These are phyloP conservation scores for Tachina fera DNA, from an alignment of 2,888 invertebrate species.

Conservation along the genomic window DNA sequence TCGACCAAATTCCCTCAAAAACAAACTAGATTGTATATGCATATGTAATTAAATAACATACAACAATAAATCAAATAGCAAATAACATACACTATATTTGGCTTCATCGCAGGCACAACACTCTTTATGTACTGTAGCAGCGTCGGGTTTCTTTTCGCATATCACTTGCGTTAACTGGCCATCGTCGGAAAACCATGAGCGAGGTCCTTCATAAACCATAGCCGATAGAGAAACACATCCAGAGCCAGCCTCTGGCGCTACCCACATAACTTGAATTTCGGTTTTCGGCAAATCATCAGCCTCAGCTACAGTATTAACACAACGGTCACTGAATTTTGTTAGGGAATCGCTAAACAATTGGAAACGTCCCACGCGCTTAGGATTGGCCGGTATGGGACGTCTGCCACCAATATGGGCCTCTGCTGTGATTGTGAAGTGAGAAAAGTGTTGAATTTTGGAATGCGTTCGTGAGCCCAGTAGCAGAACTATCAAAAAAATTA, in stretches of 20 bases:
- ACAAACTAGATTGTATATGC: constrained; percentile 84
- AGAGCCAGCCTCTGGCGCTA: constrained; percentile 91
- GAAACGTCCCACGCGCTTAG: constrained; percentile 87
- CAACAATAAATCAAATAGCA: not conserved
- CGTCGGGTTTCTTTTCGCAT: constrained; percentile 88
- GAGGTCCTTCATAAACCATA: constrained; percentile 91
- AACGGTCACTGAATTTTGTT: constrained; percentile 89
- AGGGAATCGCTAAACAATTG: constrained; percentile 86
- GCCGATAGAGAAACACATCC: constrained; percentile 95
- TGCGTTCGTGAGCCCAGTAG: constrained; percentile 87
- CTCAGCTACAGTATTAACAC: constrained; percentile 93
- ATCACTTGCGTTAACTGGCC: constrained; percentile 90
- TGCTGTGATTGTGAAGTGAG: constrained; percentile 90
- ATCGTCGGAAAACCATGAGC: constrained; percentile 95
- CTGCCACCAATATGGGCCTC: constrained; percentile 83
- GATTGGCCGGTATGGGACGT: constrained; percentile 82
- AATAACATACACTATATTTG: constrained; percentile 90
- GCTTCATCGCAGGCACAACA: constrained; percentile 99
- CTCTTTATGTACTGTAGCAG: constrained; percentile 85
- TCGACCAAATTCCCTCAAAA: constrained; percentile 98
- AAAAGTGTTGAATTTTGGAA: constrained; percentile 89
- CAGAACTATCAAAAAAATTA: constrained; percentile 84
- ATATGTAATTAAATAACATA: not conserved
- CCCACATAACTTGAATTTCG: constrained; percentile 95
- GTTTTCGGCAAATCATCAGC: constrained; percentile 91